phyloP scores from a whole-genome alignment of 2,888 invertebrate genomes.

The Drosophila formosana region DNA sequence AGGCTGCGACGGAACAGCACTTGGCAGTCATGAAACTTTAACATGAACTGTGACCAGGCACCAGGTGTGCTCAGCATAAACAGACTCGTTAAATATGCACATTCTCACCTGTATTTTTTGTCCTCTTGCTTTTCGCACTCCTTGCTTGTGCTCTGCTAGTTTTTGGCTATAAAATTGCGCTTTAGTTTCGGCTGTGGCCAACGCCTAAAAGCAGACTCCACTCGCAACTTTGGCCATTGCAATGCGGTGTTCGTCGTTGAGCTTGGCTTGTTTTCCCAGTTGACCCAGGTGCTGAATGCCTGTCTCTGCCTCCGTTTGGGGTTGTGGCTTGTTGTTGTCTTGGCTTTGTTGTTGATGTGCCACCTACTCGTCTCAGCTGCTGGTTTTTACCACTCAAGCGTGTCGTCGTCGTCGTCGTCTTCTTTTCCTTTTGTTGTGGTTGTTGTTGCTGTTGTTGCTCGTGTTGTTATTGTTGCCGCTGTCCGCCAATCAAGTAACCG shows the following conservation, averaged over 20 bases:
- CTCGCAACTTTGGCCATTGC: conserved; percentile 54
- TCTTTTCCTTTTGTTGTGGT: no score
- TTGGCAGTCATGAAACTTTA: conserved; percentile 21
- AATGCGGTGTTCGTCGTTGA: conserved; percentile 11
- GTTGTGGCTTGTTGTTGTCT: no score
- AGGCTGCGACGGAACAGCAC: neutral
- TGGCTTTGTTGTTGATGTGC: neutral
- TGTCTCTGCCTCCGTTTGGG: no score
- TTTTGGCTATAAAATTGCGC: conserved; percentile 30
- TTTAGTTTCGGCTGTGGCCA: conserved; percentile 37
- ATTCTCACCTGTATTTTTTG: conserved; percentile 32
- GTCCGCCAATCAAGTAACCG: conserved; percentile 67
- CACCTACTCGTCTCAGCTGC: conserved; percentile 38
- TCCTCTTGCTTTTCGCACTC: neutral
- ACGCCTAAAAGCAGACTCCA: conserved; percentile 49
- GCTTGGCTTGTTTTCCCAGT: conserved; percentile 24
- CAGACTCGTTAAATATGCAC: conserved; percentile 32
- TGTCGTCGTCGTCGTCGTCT: conserved; percentile 22
- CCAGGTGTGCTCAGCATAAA: conserved; percentile 22
- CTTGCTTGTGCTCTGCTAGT: conserved; percentile 1
- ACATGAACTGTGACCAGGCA: conserved; percentile 10
- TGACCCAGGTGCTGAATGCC: conserved; percentile 28
- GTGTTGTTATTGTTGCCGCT: conserved; percentile 47
- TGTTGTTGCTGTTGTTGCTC: conserved; percentile 37
- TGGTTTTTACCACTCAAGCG: conserved; percentile 51